Evolutionary conservation across 2,797 vertebrate species (phyloP), one percentile per base, ranked within the genome.

Genomic region (Tympanoctomys barrerae): DNA sequence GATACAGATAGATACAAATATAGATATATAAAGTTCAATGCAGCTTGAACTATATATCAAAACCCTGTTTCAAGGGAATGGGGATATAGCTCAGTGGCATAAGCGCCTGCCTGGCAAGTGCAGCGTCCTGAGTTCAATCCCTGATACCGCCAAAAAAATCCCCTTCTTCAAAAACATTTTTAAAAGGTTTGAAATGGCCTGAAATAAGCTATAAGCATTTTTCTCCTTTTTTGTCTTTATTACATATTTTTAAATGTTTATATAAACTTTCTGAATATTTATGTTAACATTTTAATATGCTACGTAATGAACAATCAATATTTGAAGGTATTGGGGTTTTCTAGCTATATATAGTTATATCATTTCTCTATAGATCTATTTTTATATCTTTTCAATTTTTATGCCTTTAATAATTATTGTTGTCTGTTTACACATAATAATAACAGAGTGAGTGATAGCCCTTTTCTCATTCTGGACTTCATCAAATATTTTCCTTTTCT

Each of bases 381-480:
- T 91, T 79, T 87, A 59, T 49, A 46, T 91, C 16, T 81, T 93
- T 91, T 14, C 5, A 70, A 4, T 94, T 96, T 8, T 93, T 89
- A 61, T 11, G 13, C 70, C 22, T 79, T 62, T 93, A 89, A 71
- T 83, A 36, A 22, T 78, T 80, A 83, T 70, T 87, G 0, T 87
- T 68, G 16, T 78, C 33, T 81, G 33, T 22, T 64, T 88, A 86
- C 2, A 59, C 1, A 31, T 26, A 54, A 68, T 62, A 62, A 62
- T 62, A 62, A 73, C 83, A 64, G 39, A 83, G 7, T 66, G 33
- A 87, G 9, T 68, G 57, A 80, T 5, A 22, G 70, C 68, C 42
- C 12, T 91, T 95, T 9, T 84, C 14, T 86, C 86, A 42, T 80
- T 95, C 36, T 57, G 90, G 49, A 95, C 18, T 93, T 95, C 84